Evolutionary conservation across 2,797 vertebrate species (phyloP).

Genomic region (Poeciliopsis presidionis): DNA sequence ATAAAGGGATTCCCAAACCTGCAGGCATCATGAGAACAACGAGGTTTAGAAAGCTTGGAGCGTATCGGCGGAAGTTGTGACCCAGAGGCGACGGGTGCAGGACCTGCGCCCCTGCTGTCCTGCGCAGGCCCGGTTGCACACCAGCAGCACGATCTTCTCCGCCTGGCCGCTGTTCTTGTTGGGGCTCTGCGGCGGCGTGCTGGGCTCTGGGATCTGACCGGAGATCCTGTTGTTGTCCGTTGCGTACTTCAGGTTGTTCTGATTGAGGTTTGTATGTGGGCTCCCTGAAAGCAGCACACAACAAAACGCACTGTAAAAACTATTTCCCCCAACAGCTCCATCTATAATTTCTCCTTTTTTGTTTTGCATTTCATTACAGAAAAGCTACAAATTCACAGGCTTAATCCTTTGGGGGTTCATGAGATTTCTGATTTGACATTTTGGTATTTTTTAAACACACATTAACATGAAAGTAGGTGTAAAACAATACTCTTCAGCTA

Average conservation of each 20-base stretch:
- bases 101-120: slow-evolving; percentile 97
- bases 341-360: slow-evolving; percentile 39
- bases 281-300: slow-evolving; percentile 75
- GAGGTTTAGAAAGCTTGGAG: background rate
- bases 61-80: background rate
- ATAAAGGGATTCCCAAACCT: slow-evolving; percentile 98
- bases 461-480: no score
- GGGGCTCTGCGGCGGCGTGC: slow-evolving; percentile 78
- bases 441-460: background rate
- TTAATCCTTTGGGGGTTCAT: background rate
- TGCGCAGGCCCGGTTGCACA: slow-evolving; percentile 94
- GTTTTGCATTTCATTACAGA: background rate
- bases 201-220: slow-evolving; percentile 81
- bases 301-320: background rate
- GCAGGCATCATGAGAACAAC: slow-evolving; percentile 1
- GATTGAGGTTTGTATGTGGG: slow-evolving; percentile 92
- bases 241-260: slow-evolving; percentile 93
- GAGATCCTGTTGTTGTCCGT: slow-evolving; percentile 85
- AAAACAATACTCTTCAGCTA: no score
- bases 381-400: background rate
- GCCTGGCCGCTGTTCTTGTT: slow-evolving; percentile 79
- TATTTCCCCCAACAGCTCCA: background rate
- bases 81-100: background rate
- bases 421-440: background rate
- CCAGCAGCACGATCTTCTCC: slow-evolving; percentile 92